A percentile compares a stretch with the other conserved stretches of the same genome.
Conservation (phyloP, 2,888 invertebrate species). For the Zeuzera pyrina region DNA sequence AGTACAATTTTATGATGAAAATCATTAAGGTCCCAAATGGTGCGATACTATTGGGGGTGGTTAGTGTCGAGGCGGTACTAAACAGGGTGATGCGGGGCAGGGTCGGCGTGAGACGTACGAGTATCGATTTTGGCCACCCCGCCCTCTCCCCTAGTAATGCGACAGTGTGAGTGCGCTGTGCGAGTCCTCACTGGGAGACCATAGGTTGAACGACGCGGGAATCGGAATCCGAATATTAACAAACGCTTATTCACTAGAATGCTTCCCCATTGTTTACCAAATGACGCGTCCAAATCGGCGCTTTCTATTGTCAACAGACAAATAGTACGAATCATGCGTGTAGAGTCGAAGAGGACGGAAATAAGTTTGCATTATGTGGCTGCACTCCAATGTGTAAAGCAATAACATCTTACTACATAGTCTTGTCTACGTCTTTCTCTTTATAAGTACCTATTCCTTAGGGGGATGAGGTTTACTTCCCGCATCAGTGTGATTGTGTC, state of each 20-base stretch:
- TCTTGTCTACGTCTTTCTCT: slow-evolving; percentile 12
- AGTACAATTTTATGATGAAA: slow-evolving; percentile 49
- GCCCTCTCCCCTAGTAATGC: slow-evolving; percentile 60
- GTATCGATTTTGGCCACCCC: slow-evolving; percentile 70
- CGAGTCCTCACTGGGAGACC: slow-evolving; percentile 45
- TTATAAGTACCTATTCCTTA: slow-evolving; percentile 17
- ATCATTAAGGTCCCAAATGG: slow-evolving; percentile 59
- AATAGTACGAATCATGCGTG: slow-evolving; percentile 12
- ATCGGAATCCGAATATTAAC: slow-evolving; percentile 46
- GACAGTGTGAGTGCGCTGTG: slow-evolving; percentile 64
- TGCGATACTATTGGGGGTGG: slow-evolving; percentile 59
- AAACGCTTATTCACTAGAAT: slow-evolving; percentile 43
- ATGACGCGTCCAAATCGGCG: slow-evolving; percentile 25
- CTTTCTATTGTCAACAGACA: slow-evolving; percentile 11
- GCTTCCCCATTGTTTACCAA: slow-evolving; percentile 25
- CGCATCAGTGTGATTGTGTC: slow-evolving; percentile 14
- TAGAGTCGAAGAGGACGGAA: neutral
- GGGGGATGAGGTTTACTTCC: slow-evolving; percentile 16
- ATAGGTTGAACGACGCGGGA: slow-evolving; percentile 32
- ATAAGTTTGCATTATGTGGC: slow-evolving; percentile 1
- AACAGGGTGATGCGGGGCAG: slow-evolving; percentile 46
- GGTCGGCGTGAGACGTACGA: slow-evolving; percentile 56
- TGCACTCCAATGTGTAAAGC: slow-evolving; percentile 10
- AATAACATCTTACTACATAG: slow-evolving; percentile 5
- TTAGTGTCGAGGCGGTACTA: slow-evolving; percentile 56